Conservation (phyloP, 2,888 invertebrate genomes). For the Pheosia gnoma region DNA sequence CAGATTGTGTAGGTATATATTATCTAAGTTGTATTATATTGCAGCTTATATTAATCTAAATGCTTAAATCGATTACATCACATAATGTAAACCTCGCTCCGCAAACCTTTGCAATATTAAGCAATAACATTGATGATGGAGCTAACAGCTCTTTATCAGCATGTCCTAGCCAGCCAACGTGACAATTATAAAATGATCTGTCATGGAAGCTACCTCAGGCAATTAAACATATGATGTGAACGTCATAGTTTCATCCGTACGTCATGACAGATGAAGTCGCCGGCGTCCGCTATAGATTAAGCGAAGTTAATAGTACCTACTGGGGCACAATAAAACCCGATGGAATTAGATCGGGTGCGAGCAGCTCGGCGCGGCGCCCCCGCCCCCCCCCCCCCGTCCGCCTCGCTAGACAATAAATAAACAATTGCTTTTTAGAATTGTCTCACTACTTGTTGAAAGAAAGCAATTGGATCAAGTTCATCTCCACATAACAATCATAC, state of each 20-base stretch:
- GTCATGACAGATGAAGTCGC: background rate
- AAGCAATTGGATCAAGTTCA: background rate
- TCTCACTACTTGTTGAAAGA: background rate
- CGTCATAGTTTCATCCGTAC: background rate
- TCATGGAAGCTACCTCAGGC: background rate
- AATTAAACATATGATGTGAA: background rate
- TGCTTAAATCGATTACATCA: background rate
- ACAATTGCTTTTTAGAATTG: constrained; percentile 15
- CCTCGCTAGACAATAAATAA: constrained; percentile 33
- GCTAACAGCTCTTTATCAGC: background rate
- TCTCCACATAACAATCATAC: background rate
- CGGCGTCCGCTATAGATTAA: constrained; percentile 15
- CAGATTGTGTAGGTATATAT: background rate
- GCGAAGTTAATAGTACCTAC: constrained; percentile 25
- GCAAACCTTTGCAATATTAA: background rate
- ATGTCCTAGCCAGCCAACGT: background rate
- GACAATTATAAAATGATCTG: background rate
- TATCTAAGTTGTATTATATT: background rate
- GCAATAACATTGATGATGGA: background rate
- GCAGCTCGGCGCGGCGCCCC: background rate
- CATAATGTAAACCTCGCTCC: background rate
- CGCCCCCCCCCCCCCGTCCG: constrained; percentile 21
- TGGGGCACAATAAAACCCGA: constrained; percentile 35
- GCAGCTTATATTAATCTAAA: background rate
- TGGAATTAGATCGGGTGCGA: constrained; percentile 33